Evolutionary conservation across 2,113 vertebrate species (phyloP).

Genomic region (Poicephalus meyeri): DNA sequence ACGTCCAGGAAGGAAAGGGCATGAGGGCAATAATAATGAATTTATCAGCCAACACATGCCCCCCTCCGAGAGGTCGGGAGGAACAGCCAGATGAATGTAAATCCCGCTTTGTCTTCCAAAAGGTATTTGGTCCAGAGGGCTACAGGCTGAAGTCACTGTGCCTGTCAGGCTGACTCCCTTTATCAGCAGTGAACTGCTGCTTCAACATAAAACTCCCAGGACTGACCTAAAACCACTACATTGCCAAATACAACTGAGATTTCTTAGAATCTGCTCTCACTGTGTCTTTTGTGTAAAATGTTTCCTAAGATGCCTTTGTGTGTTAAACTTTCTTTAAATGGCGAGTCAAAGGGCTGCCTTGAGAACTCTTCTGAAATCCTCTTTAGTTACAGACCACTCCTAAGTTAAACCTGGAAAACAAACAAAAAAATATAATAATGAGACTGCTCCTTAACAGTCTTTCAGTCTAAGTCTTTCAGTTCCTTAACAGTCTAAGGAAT

Average conservation of each 20-base stretch:
- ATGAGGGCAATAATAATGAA: neutral
- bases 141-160: neutral
- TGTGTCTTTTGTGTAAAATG: neutral
- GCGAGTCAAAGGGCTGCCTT: neutral
- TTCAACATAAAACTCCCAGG: neutral
- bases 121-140: neutral
- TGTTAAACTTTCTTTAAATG: neutral
- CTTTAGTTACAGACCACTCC: neutral
- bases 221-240: neutral
- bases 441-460: neutral
- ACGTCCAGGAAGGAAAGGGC: neutral
- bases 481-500: neutral
- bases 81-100: neutral
- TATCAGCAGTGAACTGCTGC: neutral
- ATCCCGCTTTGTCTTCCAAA: neutral
- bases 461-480: neutral
- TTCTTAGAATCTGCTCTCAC: neutral
- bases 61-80: rapidly evolving
- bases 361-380: neutral
- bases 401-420: neutral
- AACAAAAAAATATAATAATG: neutral
- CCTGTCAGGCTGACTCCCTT: neutral
- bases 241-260: constrained; percentile 9
- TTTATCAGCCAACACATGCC: neutral
- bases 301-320: neutral